Evolutionary conservation across 2,797 vertebrate species (phyloP), one percentile per base, ranked within the genome.

Genomic region (Poeciliopsis paucimaculata): DNA sequence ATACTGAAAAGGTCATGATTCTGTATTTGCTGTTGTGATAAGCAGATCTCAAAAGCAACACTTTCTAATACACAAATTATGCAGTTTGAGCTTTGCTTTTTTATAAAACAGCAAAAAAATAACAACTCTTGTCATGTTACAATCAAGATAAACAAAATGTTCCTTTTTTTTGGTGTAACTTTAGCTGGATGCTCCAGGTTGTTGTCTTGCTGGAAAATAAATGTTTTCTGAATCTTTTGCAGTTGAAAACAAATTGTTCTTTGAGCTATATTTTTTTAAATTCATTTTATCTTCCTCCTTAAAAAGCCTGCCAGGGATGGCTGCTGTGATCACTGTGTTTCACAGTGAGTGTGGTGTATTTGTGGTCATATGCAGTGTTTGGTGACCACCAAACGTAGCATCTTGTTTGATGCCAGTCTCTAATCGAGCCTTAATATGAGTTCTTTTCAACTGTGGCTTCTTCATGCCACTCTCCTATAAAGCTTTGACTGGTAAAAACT

Each of bases 21-120:
- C 9, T 39, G 2, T 45, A 26, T 70, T 45, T 80, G 45, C 13
- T 46, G 78, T 55, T 86, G 36, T 76, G 9, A 72, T 78, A n/a
- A 82, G 62, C 51, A 82, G 5, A 36, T 62, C 3, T 55, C 31
- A 4, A 77, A 77, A 62, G 28, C 8, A 28, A 36, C 49, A 4
- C 31, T 71, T 46, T 72, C 16, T 55, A 13, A 26, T 15, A 18
- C 20, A 23, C 75, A 15, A 26, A 43, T 57, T 72, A 23, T 79
- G 9, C 39, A 76, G 26, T 47, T 53, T 10, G 11, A 57, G 23
- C 46, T 77, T 76, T 18, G 39, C 76, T 36, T 11, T 41, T 8
- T 1, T 8, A 8, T 4, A 74, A 15, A 66, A 71, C 3, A 71
- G 1, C 49, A 12, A 62, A 51, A 49, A 18, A 43, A 7, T 55